Percentiles rank a stretch among this genome's conserved stretches.
Conservation (phyloP, 2,888 invertebrate genomes). For the Troides aeacus region DNA sequence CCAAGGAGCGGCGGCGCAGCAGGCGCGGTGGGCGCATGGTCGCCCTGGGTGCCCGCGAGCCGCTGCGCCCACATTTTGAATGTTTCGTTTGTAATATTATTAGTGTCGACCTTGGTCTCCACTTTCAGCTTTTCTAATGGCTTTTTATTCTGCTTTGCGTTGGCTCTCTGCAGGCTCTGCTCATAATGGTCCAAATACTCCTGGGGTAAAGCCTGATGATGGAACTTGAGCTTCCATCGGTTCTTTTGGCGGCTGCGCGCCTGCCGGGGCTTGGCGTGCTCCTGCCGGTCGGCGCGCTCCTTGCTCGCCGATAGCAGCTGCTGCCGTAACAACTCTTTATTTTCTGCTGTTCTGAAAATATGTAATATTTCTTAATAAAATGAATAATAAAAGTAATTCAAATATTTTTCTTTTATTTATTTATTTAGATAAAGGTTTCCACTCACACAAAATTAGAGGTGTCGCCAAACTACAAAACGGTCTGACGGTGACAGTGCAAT, state of each 20-base stretch:
- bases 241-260: conserved; percentile 80
- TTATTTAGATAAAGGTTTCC: too few relatives aligned
- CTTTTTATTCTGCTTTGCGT: conserved; percentile 60
- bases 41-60: conserved; percentile 86
- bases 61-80: conserved; percentile 88
- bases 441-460: too few relatives aligned
- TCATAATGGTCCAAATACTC: conserved; percentile 90
- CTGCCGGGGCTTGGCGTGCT: conserved; percentile 60
- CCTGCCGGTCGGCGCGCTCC: conserved; percentile 58
- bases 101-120: conserved; percentile 61
- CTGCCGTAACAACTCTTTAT: conserved; percentile 70
- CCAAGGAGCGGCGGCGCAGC: conserved; percentile 49
- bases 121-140: conserved; percentile 60
- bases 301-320: conserved; percentile 69
- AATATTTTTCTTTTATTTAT: too few relatives aligned
- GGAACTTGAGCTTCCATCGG: conserved; percentile 88
- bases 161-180: conserved; percentile 82
- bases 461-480: too few relatives aligned
- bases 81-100: conserved; percentile 80
- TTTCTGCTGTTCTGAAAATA: conserved; percentile 66
- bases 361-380: background rate
- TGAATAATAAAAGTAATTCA: too few relatives aligned
- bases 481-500: too few relatives aligned
- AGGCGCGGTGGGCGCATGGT: conserved; percentile 86
- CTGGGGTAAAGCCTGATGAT: conserved; percentile 88